These are phyloP conservation scores for Tichodroma muraria DNA, from an alignment of 2,113 vertebrate genomes.

Conservation along the genomic window DNA sequence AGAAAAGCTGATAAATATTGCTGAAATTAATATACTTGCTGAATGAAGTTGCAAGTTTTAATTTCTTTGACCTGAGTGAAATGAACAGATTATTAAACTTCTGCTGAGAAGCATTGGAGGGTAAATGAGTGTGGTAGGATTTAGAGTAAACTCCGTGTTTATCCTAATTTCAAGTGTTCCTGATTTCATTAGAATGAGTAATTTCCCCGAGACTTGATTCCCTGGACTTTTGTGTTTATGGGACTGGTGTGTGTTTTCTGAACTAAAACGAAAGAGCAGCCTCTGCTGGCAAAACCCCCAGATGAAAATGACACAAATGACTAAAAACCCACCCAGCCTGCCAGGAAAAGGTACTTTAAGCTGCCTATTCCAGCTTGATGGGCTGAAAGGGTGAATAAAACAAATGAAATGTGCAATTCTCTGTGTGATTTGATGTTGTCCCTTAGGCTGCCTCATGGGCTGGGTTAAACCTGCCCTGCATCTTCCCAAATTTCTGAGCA, in stretches of 20 bases:
- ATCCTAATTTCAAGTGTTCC: not conserved
- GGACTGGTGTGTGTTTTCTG: not conserved
- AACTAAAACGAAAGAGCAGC: not conserved
- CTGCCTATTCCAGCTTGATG: rapidly evolving
- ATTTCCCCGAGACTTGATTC: not conserved
- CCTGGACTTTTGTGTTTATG: not conserved
- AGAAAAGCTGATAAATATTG: not conserved
- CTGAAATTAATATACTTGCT: not conserved
- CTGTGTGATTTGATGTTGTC: too few species aligned
- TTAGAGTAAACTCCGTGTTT: not conserved
- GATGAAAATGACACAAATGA: not conserved
- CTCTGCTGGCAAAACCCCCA: not conserved
- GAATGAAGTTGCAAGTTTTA: not conserved
- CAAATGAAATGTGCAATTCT: rapidly evolving
- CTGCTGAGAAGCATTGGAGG: not conserved
- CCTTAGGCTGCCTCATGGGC: not conserved
- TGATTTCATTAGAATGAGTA: not conserved
- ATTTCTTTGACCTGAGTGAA: not conserved
- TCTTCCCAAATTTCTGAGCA: not conserved
- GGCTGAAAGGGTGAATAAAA: not conserved
- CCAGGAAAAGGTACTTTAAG: not conserved
- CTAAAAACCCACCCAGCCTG: not conserved
- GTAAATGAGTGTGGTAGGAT: not conserved
- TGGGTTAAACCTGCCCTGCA: not conserved
- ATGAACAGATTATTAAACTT: not conserved